Conservation (phyloP, 2,797 vertebrate species). For the Pterois miles region DNA sequence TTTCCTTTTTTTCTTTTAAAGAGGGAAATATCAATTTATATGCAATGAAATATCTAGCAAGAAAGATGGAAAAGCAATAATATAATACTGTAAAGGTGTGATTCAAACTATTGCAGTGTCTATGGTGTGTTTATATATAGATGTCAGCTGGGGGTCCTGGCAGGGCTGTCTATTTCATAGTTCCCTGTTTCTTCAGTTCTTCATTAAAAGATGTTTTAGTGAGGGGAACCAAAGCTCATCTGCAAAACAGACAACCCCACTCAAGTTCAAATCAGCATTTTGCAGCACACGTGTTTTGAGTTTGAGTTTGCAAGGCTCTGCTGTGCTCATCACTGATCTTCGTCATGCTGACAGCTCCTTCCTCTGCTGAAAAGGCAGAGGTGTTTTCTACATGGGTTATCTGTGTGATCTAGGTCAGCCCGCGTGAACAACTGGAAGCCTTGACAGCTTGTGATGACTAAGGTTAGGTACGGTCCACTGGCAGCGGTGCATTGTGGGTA, state of each 20-base stretch:
- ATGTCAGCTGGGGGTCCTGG: neutral
- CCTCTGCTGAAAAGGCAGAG: constrained; percentile 7
- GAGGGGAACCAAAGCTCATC: neutral
- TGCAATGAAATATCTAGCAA: neutral
- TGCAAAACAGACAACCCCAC: neutral
- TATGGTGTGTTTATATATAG: no score
- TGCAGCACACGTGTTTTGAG: neutral
- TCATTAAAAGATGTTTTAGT: neutral
- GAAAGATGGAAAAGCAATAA: neutral
- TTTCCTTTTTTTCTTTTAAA: neutral
- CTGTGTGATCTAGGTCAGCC: constrained; percentile 11
- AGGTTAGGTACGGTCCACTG: constrained; percentile 25
- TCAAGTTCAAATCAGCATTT: neutral
- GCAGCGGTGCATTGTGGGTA: constrained; percentile 39
- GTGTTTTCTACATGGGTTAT: constrained; percentile 7
- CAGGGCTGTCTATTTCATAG: neutral
- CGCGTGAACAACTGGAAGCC: constrained; percentile 22
- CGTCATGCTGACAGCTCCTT: constrained; percentile 5
- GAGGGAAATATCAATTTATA: neutral
- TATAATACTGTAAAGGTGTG: neutral
- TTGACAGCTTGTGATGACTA: constrained; percentile 27
- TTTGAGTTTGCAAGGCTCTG: neutral
- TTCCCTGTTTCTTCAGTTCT: neutral
- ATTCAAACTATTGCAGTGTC: neutral
- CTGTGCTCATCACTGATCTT: neutral